phyloP scores from a whole-genome alignment of 2,888 invertebrate species.

The Stenolophus ochropezus region DNA sequence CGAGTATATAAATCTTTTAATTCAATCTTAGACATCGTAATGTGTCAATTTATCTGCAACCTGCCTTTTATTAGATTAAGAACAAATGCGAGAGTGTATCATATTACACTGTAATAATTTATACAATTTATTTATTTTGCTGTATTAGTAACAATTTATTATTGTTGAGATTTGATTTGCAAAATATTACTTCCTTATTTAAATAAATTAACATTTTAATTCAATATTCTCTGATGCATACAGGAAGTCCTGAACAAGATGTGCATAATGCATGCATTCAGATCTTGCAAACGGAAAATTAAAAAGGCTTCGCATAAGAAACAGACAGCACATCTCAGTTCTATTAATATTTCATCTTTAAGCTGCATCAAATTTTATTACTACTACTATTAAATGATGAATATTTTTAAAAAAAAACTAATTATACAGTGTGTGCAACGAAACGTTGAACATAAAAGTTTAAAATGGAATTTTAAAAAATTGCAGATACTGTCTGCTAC shows the following conservation, averaged over 20 bases:
- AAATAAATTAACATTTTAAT: background rate
- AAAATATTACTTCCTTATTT: background rate
- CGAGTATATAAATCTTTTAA: background rate
- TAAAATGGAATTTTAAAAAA: no score
- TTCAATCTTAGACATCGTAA: background rate
- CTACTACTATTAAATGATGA: no score
- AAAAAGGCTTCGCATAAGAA: background rate
- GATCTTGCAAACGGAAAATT: background rate
- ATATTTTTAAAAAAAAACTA: no score
- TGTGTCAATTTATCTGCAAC: background rate
- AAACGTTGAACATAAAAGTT: no score
- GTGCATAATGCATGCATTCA: background rate
- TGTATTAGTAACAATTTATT: background rate
- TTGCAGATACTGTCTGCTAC: no score
- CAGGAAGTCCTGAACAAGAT: background rate
- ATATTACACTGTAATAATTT: background rate
- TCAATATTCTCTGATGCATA: background rate
- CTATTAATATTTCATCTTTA: no score
- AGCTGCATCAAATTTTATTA: no score
- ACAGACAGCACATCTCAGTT: no score
- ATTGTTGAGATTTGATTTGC: background rate
- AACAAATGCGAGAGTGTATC: background rate
- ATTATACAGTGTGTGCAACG: no score
- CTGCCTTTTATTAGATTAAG: background rate
- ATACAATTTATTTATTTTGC: background rate